These are phyloP conservation scores for Nephrotoma flavescens DNA, from an alignment of 2,888 invertebrate species.

Conservation along the genomic window DNA sequence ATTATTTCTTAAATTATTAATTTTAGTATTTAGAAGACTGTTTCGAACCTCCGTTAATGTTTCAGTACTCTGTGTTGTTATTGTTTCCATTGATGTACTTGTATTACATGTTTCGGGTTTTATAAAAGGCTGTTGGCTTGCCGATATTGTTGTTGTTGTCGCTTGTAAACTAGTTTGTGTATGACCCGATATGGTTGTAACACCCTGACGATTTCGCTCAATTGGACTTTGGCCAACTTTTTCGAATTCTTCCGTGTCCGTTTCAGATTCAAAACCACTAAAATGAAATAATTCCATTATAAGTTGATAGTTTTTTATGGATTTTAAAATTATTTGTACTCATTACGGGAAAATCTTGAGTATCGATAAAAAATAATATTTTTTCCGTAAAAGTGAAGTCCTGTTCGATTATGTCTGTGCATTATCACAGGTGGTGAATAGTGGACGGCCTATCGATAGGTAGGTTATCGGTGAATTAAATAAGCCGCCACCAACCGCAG, in stretches of 20 bases:
- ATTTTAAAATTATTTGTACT: neutral
- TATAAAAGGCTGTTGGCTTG: constrained; percentile 11
- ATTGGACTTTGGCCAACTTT: constrained; percentile 50
- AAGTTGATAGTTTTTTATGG: neutral
- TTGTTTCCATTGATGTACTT: constrained; percentile 21
- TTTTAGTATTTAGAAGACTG: neutral
- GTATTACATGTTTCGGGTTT: constrained; percentile 15
- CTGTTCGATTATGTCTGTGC: too few species aligned
- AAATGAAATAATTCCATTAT: constrained; percentile 12
- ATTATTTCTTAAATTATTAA: neutral
- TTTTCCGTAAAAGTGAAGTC: too few species aligned
- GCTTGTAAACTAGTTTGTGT: constrained; percentile 37
- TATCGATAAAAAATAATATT: neutral
- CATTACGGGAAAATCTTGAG: neutral
- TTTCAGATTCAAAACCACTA: constrained; percentile 67
- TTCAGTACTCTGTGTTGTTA: constrained; percentile 22
- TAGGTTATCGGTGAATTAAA: too few species aligned
- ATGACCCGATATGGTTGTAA: constrained; percentile 15
- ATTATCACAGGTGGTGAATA: too few species aligned
- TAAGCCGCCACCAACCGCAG: too few species aligned
- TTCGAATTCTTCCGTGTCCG: constrained; percentile 72
- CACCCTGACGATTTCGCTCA: constrained; percentile 23
- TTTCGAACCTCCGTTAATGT: constrained; percentile 26
- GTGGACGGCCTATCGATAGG: too few species aligned
- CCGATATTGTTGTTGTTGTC: constrained; percentile 18